These are phyloP conservation scores for Sebastes umbrosus DNA, from an alignment of 2,797 vertebrate genomes.

Conservation along the genomic window DNA sequence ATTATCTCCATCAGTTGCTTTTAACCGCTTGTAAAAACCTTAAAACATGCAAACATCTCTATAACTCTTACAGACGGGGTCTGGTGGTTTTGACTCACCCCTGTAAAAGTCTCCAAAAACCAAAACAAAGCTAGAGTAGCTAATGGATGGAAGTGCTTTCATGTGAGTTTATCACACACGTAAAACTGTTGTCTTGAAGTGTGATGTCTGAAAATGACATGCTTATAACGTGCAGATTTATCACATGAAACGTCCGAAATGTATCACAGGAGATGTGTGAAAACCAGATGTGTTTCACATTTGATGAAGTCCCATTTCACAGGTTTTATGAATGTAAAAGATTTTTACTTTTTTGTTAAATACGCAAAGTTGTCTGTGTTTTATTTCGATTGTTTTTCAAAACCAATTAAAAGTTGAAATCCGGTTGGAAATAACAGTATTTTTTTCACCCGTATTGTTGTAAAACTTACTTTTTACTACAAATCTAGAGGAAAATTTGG, in stretches of 20 bases:
- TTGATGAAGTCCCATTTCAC: neutral
- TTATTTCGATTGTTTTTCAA: too few relatives aligned
- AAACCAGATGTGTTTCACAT: neutral
- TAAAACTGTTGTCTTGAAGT: neutral
- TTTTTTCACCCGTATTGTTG: too few relatives aligned
- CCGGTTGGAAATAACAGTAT: too few relatives aligned
- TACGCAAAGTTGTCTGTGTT: too few relatives aligned
- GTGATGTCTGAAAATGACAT: neutral
- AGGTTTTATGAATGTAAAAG: neutral
- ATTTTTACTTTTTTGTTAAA: neutral
- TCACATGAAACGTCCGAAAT: neutral
- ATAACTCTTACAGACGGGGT: neutral
- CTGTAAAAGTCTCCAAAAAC: neutral
- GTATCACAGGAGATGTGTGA: neutral
- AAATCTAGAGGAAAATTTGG: too few relatives aligned
- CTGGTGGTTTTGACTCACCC: neutral
- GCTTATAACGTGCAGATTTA: neutral
- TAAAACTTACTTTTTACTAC: too few relatives aligned
- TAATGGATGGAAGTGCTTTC: neutral
- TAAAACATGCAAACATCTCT: conserved; percentile 8
- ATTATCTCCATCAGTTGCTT: conserved; percentile 18
- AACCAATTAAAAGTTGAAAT: too few relatives aligned
- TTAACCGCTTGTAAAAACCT: conserved; percentile 45
- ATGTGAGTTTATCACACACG: neutral
- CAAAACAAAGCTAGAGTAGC: neutral